Conservation (phyloP, 2,113 vertebrate species). For the Lagopus leucura region DNA sequence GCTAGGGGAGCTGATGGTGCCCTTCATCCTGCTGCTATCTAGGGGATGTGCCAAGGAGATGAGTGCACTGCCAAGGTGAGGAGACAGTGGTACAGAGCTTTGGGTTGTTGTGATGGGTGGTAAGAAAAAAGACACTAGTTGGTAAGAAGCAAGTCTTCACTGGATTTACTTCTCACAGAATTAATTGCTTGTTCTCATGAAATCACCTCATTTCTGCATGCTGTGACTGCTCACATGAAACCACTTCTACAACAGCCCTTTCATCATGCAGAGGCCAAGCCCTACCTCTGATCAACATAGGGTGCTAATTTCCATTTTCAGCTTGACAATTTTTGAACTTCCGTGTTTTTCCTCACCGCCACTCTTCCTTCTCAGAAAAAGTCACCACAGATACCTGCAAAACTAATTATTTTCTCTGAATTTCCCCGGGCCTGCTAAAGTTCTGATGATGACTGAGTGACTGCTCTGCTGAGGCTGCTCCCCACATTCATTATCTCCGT, state of each 20-base stretch:
- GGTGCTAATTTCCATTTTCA: background rate
- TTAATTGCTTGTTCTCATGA: background rate
- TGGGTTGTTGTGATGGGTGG: background rate
- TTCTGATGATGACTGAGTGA: background rate
- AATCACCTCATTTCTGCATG: background rate
- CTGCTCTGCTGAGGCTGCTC: background rate
- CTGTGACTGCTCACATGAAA: background rate
- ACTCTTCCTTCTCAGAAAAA: background rate
- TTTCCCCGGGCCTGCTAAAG: background rate
- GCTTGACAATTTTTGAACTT: background rate
- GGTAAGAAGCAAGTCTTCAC: background rate
- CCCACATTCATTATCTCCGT: background rate
- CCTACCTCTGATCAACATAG: background rate
- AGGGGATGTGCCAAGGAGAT: background rate
- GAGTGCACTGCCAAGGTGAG: background rate
- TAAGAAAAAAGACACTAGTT: background rate
- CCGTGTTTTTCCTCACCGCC: background rate
- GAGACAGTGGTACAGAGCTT: background rate
- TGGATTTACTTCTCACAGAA: background rate
- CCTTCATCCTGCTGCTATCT: background rate
- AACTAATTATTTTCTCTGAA: background rate
- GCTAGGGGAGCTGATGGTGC: rapidly evolving
- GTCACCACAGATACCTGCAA: background rate
- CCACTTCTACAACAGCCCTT: background rate
- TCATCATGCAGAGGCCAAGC: background rate